Percentiles rank a stretch among this genome's conserved stretches.
Conservation (phyloP, 1,140 invertebrate species). For the Zaprionus gabonicus region DNA sequence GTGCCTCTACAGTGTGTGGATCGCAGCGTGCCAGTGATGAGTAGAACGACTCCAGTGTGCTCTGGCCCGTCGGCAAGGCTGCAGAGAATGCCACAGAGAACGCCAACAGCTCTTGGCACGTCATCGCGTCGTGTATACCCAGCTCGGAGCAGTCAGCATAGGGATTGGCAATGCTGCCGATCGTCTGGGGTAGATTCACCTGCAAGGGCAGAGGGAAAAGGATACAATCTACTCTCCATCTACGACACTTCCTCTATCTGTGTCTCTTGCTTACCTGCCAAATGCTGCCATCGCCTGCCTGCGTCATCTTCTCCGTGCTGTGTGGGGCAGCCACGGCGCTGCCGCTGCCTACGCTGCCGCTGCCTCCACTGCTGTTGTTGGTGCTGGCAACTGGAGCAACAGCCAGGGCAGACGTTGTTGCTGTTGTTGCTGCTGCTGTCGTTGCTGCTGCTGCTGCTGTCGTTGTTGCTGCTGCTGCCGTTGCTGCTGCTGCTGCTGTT, state of each 20-base stretch:
- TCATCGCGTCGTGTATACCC: conserved; percentile 89
- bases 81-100: conserved; percentile 95
- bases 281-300: conserved; percentile 91
- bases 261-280: conserved; percentile 85
- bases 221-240: not conserved
- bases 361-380: conserved; percentile 11
- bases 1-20: conserved; percentile 72
- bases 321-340: conserved; percentile 81
- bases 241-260: too few relatives aligned
- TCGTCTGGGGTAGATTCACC: conserved; percentile 82
- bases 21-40: conserved; percentile 89
- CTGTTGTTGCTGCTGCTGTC: not conserved
- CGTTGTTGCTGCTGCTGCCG: not conserved
- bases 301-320: conserved; percentile 94
- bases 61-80: conserved; percentile 94
- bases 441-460: conserved; percentile 9
- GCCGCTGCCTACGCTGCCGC: conserved; percentile 11
- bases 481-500: conserved; percentile 30
- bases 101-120: conserved; percentile 95
- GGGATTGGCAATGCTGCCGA: conserved; percentile 78
- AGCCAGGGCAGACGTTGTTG: not conserved
- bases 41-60: conserved; percentile 92
- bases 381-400: not conserved
- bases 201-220: conserved; percentile 3
- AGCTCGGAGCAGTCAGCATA: conserved; percentile 85